Evolutionary conservation across 2,888 invertebrate genomes (phyloP), one percentile per base, ranked within the genome.

Genomic region (Hydropsyche betteni): DNA sequence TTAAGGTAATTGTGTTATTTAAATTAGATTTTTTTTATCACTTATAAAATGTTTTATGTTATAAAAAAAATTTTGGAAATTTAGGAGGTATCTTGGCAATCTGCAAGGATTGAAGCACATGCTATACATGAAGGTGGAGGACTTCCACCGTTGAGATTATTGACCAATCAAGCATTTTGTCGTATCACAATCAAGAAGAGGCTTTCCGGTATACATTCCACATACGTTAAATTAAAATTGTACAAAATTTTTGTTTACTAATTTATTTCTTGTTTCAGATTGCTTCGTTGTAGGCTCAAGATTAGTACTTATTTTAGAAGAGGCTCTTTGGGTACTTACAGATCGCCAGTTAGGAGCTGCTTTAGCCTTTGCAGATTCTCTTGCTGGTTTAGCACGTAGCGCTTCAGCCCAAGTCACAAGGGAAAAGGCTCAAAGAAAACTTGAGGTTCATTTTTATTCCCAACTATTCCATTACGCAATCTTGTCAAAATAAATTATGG

Each of bases 311-410:
- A 94, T 98, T 80, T 90, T 99, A 80, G 98, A 99, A 85, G 98
- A 99, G 83, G 88, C 99, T 69, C 89, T 99, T 44, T 99, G 99
- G 98, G 98, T 99, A 58, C 86, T 98, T 77, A 98, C 98, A 0
- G 98, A 98, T 85, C 96, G 97, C 0, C 98, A 98, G 85, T 86
- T 98, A 55, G 94, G 97, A 81, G 98, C 98, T 12, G 97, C 97
- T 70, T 87, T 98, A 38, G 93, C 95, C 81, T 95, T 98, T 84
- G 91, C 95, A 61, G 94, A 94, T 81, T 95, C 97, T 1, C 86
- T 97, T 58, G 90, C 93, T 68, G 93, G 92, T 38, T 88, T 98
- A 0, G 93, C 97, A 61, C 92, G 94, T 80, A 89, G 90, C 81
- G 93, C 96, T 70, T 89, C 90, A 0, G 94, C 94, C 2, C 90